A percentile compares a stretch with the other conserved stretches of the same genome.
These are phyloP conservation scores for Lamproptera curius DNA, from an alignment of 2,888 invertebrate genomes.

Conservation along the genomic window DNA sequence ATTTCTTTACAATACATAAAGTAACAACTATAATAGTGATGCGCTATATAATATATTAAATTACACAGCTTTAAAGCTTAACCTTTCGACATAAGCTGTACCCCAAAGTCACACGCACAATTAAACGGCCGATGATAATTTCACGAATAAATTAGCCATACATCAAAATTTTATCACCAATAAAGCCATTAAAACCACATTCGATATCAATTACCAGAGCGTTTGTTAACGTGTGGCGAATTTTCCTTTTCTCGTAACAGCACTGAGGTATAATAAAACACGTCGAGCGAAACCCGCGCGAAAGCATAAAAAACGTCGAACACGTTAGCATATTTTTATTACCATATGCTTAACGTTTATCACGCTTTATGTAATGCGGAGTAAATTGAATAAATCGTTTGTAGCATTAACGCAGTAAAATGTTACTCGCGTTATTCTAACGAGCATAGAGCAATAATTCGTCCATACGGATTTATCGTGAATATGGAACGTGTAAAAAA, in stretches of 20 bases:
- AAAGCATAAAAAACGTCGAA: not conserved
- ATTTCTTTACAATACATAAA: no score
- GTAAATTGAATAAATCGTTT: not conserved
- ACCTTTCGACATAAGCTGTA: no score
- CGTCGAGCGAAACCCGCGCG: not conserved
- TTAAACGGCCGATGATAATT: not conserved
- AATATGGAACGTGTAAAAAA: no score
- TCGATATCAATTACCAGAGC: conserved; percentile 6
- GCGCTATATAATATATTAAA: no score
- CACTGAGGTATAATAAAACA: not conserved
- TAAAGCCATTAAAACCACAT: conserved; percentile 10
- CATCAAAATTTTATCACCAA: conserved; percentile 1
- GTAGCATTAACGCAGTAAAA: no score
- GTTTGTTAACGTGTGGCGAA: conserved; percentile 6
- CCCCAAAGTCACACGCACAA: no score
- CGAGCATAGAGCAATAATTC: no score
- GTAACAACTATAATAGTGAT: no score
- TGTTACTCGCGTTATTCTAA: no score
- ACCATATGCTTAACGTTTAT: not conserved
- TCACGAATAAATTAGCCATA: not conserved
- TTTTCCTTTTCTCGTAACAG: not conserved
- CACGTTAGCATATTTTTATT: not conserved
- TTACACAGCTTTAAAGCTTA: no score
- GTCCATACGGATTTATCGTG: no score
- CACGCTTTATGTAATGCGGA: no score